Evolutionary conservation across 92 coral and sea anemone species (phyloP).

Genomic region (Epizoanthus stellaris): DNA sequence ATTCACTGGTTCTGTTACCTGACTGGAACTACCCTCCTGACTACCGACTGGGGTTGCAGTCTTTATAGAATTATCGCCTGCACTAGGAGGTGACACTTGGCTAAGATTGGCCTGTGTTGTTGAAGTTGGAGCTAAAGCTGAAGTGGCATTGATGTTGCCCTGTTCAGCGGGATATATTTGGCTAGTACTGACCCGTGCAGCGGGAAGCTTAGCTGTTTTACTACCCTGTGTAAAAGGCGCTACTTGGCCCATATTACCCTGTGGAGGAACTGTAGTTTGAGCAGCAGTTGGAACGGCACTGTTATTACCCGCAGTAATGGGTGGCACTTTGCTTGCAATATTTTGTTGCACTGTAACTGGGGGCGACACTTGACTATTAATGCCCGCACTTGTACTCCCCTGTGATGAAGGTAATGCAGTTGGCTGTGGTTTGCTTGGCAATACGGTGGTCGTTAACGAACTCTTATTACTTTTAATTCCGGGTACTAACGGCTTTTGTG

Average conservation of each 20-base stretch:
- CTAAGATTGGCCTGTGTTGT: background rate
- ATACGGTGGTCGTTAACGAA: background rate
- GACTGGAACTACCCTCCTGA: background rate
- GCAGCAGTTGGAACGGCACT: background rate
- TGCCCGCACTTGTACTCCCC: background rate
- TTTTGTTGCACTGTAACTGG: background rate
- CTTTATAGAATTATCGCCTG: background rate
- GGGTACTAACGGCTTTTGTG: slow-evolving; percentile 23
- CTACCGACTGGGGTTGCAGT: background rate
- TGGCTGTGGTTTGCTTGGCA: background rate
- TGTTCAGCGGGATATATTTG: background rate
- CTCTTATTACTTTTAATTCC: background rate
- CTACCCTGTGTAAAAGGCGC: background rate
- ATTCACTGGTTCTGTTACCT: background rate
- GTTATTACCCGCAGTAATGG: background rate
- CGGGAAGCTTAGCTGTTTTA: no score
- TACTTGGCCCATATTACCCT: background rate
- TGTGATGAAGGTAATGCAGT: background rate
- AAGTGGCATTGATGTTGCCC: background rate
- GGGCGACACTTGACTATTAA: background rate
- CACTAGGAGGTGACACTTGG: slow-evolving; percentile 1
- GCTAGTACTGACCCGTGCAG: background rate
- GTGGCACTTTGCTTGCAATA: background rate
- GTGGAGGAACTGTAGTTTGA: no score
- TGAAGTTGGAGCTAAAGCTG: no score